Conservation (phyloP, 2,797 vertebrate genomes). For the Aphelocoma californica region DNA sequence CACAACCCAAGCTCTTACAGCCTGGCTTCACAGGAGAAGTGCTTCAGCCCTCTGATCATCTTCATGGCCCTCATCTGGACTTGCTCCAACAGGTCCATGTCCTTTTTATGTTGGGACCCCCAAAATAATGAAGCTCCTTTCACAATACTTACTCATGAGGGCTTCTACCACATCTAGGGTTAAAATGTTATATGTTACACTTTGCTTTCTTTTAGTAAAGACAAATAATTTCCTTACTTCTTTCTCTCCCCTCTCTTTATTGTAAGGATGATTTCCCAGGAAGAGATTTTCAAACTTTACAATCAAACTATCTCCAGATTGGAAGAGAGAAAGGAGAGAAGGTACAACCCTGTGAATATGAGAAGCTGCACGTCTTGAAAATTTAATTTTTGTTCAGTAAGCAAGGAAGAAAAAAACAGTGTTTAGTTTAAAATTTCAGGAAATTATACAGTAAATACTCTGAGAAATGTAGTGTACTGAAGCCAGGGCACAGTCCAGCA, state of each 20-base stretch:
- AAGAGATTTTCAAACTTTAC: neutral
- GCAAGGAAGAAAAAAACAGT: neutral
- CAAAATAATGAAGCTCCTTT: neutral
- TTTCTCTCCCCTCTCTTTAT: neutral
- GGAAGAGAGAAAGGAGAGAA: neutral
- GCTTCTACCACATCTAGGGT: neutral
- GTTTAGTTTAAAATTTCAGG: conserved; percentile 1
- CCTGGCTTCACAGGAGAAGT: too few species aligned
- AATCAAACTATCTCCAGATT: neutral
- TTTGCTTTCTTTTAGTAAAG: neutral
- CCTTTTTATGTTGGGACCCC: neutral
- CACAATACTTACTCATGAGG: neutral
- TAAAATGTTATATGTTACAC: neutral
- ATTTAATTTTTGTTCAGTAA: neutral
- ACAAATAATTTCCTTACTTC: neutral
- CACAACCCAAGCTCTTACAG: neutral
- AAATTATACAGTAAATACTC: neutral
- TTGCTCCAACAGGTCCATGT: neutral
- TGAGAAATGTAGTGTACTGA: neutral
- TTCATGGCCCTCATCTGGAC: neutral
- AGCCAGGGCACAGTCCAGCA: neutral
- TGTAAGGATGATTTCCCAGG: neutral
- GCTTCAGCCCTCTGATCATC: neutral
- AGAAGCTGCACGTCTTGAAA: neutral
- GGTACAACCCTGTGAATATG: neutral